Evolutionary conservation across 2,888 invertebrate genomes (phyloP).

Genomic region (Acronicta leporina): DNA sequence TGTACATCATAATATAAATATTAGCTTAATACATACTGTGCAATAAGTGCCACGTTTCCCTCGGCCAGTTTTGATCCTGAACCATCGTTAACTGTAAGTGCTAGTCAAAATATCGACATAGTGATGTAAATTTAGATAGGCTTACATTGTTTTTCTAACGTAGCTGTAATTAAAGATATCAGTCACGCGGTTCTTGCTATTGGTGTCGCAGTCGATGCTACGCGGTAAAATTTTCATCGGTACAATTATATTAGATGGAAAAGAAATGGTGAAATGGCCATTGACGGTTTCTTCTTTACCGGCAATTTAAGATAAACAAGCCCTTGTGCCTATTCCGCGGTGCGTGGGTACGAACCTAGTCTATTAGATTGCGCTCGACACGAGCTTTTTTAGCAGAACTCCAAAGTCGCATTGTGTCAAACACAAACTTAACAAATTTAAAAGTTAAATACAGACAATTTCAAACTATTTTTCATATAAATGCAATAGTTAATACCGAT

Average conservation of each 20-base stretch:
- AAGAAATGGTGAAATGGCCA: neutral
- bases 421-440: too few species aligned
- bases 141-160: constrained; percentile 71
- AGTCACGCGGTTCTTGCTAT: constrained; percentile 39
- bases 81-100: constrained; percentile 71
- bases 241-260: constrained; percentile 24
- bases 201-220: constrained; percentile 31
- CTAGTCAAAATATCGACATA: constrained; percentile 82
- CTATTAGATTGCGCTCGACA: too few species aligned
- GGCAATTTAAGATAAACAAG: too few species aligned
- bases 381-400: too few species aligned
- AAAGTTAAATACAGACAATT: too few species aligned
- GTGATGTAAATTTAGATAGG: constrained; percentile 74
- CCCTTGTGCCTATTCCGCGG: too few species aligned
- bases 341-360: too few species aligned
- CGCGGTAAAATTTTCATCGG: constrained; percentile 37
- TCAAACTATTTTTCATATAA: too few species aligned
- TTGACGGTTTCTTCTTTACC: neutral
- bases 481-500: too few species aligned
- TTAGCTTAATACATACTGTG: constrained; percentile 8
- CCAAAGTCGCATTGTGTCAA: too few species aligned
- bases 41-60: constrained; percentile 22
- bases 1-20: constrained; percentile 24
- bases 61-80: constrained; percentile 52
- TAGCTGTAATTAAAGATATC: constrained; percentile 49